Evolutionary conservation across 1,140 invertebrate genomes (phyloP).

Genomic region (Tetragonula clypearis): DNA sequence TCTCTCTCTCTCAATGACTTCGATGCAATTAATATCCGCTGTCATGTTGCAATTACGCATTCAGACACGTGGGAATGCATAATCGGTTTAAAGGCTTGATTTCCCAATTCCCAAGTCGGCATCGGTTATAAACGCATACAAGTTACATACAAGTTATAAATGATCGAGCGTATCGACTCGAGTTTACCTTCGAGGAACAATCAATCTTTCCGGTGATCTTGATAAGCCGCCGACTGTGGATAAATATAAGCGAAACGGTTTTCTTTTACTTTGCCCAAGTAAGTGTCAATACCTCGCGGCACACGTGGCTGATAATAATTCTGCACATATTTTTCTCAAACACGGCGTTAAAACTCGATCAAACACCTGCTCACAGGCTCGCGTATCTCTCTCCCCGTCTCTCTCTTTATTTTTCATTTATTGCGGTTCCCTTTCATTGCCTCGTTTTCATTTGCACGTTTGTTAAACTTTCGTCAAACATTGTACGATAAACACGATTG

Average conservation of each 20-base stretch:
- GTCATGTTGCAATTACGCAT: slow-evolving; percentile 58
- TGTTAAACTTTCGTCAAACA: background rate
- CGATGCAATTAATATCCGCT: slow-evolving; percentile 49
- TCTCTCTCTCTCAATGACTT: background rate
- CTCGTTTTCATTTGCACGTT: too few relatives aligned
- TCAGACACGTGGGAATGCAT: slow-evolving; percentile 22
- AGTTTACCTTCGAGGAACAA: slow-evolving; percentile 26
- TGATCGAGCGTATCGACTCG: slow-evolving; percentile 28
- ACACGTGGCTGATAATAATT: slow-evolving; percentile 15
- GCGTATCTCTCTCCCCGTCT: background rate
- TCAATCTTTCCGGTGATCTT: slow-evolving; percentile 34
- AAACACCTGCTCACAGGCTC: background rate
- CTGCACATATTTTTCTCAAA: background rate
- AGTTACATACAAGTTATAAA: slow-evolving; percentile 34
- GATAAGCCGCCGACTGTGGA: slow-evolving; percentile 27
- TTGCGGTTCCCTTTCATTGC: too few relatives aligned
- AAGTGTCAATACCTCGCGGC: background rate
- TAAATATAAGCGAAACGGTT: slow-evolving; percentile 25
- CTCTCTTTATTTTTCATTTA: too few relatives aligned
- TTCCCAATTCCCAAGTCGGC: slow-evolving; percentile 48
- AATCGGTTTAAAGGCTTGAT: slow-evolving; percentile 27
- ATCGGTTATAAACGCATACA: background rate
- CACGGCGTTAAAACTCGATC: background rate
- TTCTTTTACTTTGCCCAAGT: slow-evolving; percentile 3
- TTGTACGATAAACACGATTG: background rate